Base-by-base conservation (phyloP, 2,113 vertebrate genomes). In the Rhinolophus sinicus region DNA sequence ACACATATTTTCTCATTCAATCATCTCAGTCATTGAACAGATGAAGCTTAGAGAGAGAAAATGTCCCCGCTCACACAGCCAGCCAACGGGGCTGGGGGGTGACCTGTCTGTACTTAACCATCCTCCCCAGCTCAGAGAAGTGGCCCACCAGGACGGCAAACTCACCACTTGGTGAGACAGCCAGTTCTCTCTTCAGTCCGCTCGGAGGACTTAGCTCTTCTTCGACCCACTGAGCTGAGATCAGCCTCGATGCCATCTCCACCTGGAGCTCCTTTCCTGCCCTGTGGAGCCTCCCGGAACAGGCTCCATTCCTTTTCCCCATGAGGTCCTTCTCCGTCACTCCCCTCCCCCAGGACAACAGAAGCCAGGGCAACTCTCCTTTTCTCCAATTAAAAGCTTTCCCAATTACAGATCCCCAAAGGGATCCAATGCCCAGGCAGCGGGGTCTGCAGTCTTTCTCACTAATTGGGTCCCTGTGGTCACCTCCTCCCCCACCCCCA, bases 381-480 rank as follows among this genome's bases (percentile, higher is more conserved):
- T 35, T 77, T 15, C 65, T 78, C 95, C 94, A 93, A 95, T 95
- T 93, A 97, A 82, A 92, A 94, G 54, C 80, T 80, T 76, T 90
- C 62, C 94, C 90, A 96, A 88, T 96, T 95, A 95, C 64, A 82
- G 89, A 24, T 78, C 95, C 91, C 97, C n/a, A 73, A 84, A 91
- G 94, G 85, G 44, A 47, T 8, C 60, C 28, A 11, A 11, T 10
- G 14, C 30, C 52, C 19, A 80, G 76, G 77, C 54, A 54, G 28
- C 3, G 9, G 92, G 80, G 93, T 84, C 94, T 96, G 67, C 28
- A 21, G 14, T 24, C n/a, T 33, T 84, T 38, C 77, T 81, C 94
- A 58, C 72, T 98, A 96, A 97, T 95, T 94, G 93, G 95, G 64
- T 65, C 96, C 88, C 95, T 14, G 8, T 24, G 85, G 97, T 90